Evolutionary conservation across 1,140 invertebrate genomes (phyloP), one percentile per base, ranked within the genome.

Genomic region (Aleiodes sp.): DNA sequence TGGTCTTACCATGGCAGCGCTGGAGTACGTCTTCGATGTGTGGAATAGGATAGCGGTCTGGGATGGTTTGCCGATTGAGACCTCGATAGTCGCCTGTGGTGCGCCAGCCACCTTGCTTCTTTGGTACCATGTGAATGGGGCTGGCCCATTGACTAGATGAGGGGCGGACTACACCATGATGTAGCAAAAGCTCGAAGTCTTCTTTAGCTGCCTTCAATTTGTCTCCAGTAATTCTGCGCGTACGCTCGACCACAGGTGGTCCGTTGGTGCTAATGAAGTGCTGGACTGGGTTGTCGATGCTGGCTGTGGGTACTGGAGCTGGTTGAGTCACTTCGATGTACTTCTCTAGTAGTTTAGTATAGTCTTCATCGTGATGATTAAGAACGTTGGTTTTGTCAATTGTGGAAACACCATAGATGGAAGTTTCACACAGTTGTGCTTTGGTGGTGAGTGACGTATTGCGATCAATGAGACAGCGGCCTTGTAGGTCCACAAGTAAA

Each of bases 81-180:
- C 57, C 56, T 10, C 79, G 70, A 63, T 79, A 87, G 60, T 87
- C 84, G 0, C 82, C 77, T 61, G 74, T 78, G 0, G 75, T 59
- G 4, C 82, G 62, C 68, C 72, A 80, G 0, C 68, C 66, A 4
- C 78, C 79, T 43, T 75, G 70, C 56, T 73, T 70, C 61, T 86
- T 85, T 9, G 72, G 70, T 10, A 77, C 76, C 57, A 85, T 70
- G 37, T 80, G 75, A 4, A 82, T 52, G 8, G 82, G 78, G 12
- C 75, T 78, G 14, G 82, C 74, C 80, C 80, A 87, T 14, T 76
- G 46, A 64, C 80, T 80, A n/a, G n/a, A n/a, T n/a, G n/a, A n/a
- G n/a, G n/a, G n/a, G n/a, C n/a, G n/a, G n/a, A n/a, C 6, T 57
- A 82, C 74, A 8, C 74, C 76, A 16, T 65, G 26, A 21, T 76